Evolutionary conservation across 2,113 vertebrate genomes (phyloP).

Genomic region (Ptychochromis oligacanthus): DNA sequence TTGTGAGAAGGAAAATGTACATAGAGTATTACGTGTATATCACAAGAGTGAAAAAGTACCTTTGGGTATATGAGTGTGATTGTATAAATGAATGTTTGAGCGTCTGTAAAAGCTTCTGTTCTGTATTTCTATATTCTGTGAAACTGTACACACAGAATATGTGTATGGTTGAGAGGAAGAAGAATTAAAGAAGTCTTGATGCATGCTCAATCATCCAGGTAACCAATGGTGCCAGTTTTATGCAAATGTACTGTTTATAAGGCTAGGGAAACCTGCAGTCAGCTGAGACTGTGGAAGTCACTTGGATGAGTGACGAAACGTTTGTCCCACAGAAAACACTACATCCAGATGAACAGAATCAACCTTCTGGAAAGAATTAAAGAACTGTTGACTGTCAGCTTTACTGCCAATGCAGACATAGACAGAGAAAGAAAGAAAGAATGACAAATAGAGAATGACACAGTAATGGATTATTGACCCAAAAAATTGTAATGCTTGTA

Average conservation of each 20-base stretch:
- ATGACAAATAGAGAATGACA: constrained; percentile 19
- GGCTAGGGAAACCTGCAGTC: too few species aligned
- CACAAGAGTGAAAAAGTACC: background rate
- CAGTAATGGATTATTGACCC: constrained; percentile 1
- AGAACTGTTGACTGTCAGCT: constrained; percentile 24
- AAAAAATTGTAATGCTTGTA: constrained; percentile 53
- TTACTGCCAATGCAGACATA: background rate
- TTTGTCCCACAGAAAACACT: too few species aligned
- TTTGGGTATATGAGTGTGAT: background rate
- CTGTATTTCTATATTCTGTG: background rate
- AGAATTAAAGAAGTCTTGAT: constrained; percentile 1
- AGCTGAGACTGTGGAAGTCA: too few species aligned
- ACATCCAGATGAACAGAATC: too few species aligned
- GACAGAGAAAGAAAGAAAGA: background rate
- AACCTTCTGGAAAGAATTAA: too few species aligned
- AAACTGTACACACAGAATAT: background rate
- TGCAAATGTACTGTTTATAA: too few species aligned
- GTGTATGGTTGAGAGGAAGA: background rate
- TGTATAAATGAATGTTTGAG: background rate
- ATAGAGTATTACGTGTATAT: background rate
- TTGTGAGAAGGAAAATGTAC: constrained; percentile 4
- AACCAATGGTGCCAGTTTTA: too few species aligned
- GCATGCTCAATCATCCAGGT: too few species aligned
- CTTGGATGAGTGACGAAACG: too few species aligned
- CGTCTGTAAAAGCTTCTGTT: background rate